phyloP scores from a whole-genome alignment of 2,113 vertebrate genomes.

The Alethe diademata region DNA sequence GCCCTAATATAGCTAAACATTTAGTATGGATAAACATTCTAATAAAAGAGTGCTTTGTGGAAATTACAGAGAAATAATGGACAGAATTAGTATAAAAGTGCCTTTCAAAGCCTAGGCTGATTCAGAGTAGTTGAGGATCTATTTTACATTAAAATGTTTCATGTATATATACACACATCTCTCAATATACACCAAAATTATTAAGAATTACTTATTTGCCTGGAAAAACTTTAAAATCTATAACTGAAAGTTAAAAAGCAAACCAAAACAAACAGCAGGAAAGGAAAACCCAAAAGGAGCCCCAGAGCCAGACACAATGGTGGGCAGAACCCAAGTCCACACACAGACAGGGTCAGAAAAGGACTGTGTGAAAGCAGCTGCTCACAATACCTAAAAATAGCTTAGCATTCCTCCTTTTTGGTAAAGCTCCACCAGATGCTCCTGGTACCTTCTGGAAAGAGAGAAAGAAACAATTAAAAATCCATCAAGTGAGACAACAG shows the following conservation, averaged over 20 bases:
- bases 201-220: background rate
- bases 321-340: background rate
- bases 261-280: background rate
- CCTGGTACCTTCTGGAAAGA: slow-evolving; percentile 91
- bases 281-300: background rate
- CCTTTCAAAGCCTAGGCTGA: background rate
- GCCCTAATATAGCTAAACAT: background rate
- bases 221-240: background rate
- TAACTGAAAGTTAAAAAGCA: background rate
- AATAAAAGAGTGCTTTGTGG: background rate
- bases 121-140: background rate
- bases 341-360: slow-evolving; percentile 33
- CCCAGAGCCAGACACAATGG: background rate
- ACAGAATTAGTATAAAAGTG: background rate
- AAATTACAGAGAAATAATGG: background rate
- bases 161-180: background rate
- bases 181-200: background rate
- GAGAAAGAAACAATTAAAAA: slow-evolving; percentile 67
- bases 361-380: slow-evolving; percentile 41
- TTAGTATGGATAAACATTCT: background rate
- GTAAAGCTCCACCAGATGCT: slow-evolving; percentile 90
- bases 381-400: slow-evolving; percentile 88
- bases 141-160: background rate
- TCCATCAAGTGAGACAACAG: background rate
- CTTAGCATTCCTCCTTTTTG: slow-evolving; percentile 90